Evolutionary conservation across 2,113 vertebrate genomes (phyloP).

Genomic region (Ammodytes dubius): DNA sequence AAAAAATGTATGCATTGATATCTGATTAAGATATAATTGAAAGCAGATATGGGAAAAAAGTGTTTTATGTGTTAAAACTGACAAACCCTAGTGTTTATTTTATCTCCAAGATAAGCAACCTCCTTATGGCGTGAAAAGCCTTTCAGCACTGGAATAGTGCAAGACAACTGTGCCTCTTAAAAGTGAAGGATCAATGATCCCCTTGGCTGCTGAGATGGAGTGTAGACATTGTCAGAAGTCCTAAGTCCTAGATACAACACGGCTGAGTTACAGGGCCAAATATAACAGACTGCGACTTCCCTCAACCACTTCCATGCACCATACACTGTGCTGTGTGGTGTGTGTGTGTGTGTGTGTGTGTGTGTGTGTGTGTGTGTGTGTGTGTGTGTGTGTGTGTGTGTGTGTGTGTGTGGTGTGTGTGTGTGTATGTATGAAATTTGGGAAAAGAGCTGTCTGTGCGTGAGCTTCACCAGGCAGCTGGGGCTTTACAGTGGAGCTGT

Average conservation of each 20-base stretch:
- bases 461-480: conserved; percentile 47
- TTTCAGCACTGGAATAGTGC: conserved; percentile 20
- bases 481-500: conserved; percentile 37
- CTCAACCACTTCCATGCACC: conserved; percentile 16
- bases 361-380: too few species aligned
- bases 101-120: not conserved
- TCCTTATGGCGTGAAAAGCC: conserved; percentile 1
- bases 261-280: conserved; percentile 54
- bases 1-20: not conserved
- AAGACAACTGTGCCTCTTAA: conserved; percentile 46
- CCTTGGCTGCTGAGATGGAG: conserved; percentile 50
- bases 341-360: too few species aligned
- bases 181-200: conserved; percentile 43
- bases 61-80: not conserved
- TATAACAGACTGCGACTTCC: conserved; percentile 50
- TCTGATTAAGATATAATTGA: not conserved
- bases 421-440: conserved; percentile 34
- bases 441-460: conserved; percentile 55
- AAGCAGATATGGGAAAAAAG: not conserved
- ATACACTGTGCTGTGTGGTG: not conserved
- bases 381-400: too few species aligned
- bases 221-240: conserved; percentile 65
- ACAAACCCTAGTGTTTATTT: not conserved
- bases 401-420: not conserved
- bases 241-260: conserved; percentile 43